Evolutionary conservation across 1,140 invertebrate species (phyloP).

Genomic region (Drosophila navojoa): DNA sequence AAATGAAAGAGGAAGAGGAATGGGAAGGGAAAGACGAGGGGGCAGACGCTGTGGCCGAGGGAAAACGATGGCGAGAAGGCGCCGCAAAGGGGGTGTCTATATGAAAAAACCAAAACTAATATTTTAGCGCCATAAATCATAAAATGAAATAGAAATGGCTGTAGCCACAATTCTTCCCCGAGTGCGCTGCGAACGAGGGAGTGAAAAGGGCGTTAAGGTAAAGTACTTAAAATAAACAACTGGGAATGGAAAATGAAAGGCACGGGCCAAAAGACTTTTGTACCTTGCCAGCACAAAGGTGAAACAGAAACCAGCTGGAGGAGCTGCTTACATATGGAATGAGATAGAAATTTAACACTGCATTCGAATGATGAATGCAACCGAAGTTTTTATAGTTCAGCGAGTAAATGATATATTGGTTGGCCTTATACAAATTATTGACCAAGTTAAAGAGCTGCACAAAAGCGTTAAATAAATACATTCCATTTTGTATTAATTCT

Average conservation of each 20-base stretch:
- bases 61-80: neutral
- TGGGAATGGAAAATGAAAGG: neutral
- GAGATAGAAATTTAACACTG: neutral
- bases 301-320: constrained; percentile 7
- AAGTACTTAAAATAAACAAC: constrained; percentile 35
- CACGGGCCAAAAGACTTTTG: neutral
- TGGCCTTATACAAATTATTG: no score
- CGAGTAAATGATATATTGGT: no score
- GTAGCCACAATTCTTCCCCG: constrained; percentile 29
- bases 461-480: no score
- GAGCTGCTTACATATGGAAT: constrained; percentile 14
- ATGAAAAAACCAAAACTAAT: constrained; percentile 79
- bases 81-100: constrained; percentile 30
- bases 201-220: constrained; percentile 4
- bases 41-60: no score
- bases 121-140: constrained; percentile 78
- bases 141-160: constrained; percentile 73
- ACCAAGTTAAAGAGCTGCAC: no score
- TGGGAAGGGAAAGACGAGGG: no score
- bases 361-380: neutral
- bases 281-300: constrained; percentile 1
- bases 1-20: neutral
- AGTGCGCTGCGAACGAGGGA: neutral
- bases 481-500: no score
- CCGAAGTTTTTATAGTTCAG: neutral